A percentile compares a stretch with the other conserved stretches of the same genome.
phyloP scores from a whole-genome alignment of 2,797 vertebrate genomes.

The Hipposideros larvatus region DNA sequence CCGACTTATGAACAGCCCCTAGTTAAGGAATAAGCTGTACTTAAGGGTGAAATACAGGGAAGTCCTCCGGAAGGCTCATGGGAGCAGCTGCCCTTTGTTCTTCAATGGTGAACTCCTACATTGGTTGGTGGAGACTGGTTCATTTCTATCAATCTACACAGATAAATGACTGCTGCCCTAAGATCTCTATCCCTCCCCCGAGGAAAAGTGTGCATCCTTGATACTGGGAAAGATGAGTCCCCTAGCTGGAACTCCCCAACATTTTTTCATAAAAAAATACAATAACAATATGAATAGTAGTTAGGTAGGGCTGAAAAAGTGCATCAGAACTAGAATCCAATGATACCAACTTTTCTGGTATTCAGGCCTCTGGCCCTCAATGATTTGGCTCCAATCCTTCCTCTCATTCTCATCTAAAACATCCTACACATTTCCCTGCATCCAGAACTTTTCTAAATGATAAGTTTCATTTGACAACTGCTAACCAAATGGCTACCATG shows the following conservation, averaged over 20 bases:
- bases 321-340: not conserved
- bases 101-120: not conserved
- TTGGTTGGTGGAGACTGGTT: not conserved
- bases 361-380: not conserved
- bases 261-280: slow-evolving; percentile 38
- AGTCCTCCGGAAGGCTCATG: slow-evolving; percentile 1
- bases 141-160: not conserved
- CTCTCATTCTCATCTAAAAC: not conserved
- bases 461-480: not conserved
- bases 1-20: slow-evolving; percentile 14
- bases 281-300: not conserved
- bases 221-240: not conserved
- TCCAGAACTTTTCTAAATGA: slow-evolving; percentile 48
- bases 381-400: not conserved
- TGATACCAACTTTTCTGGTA: not conserved
- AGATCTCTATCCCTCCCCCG: not conserved
- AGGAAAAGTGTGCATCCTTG: not conserved
- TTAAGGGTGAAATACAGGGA: slow-evolving; percentile 9
- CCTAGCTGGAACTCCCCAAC: not conserved
- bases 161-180: not conserved
- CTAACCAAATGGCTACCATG: not conserved
- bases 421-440: not conserved
- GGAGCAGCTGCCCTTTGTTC: slow-evolving; percentile 61
- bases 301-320: slow-evolving; percentile 1
- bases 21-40: slow-evolving; percentile 47